Percentiles rank a stretch among this genome's conserved stretches.
These are phyloP conservation scores for Drosophila sp. DNA, from an alignment of 1,140 invertebrate species.

Conservation along the genomic window DNA sequence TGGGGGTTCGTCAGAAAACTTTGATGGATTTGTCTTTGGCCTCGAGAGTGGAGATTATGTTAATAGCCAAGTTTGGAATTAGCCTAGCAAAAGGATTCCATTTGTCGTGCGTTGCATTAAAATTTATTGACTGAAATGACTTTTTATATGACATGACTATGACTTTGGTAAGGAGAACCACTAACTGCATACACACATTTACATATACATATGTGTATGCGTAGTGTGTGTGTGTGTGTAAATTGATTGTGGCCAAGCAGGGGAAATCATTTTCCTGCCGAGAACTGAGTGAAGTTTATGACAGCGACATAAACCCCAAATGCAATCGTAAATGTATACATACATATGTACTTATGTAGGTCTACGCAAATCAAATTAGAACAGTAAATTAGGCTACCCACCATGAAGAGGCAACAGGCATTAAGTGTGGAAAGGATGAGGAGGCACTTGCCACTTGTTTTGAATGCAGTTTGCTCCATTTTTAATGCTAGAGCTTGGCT, in stretches of 20 bases:
- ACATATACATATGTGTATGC: slow-evolving; percentile 33
- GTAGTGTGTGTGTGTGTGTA: slow-evolving; percentile 25
- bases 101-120: slow-evolving; percentile 53
- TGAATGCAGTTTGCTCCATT: background rate
- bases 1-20: slow-evolving; percentile 4
- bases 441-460: slow-evolving; percentile 1
- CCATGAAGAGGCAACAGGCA: background rate
- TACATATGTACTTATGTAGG: background rate
- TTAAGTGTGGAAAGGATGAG: background rate
- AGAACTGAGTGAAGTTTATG: slow-evolving; percentile 36
- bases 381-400: slow-evolving; percentile 3
- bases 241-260: slow-evolving; percentile 7
- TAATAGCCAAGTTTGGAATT: slow-evolving; percentile 23
- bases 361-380: slow-evolving; percentile 48
- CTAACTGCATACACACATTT: slow-evolving; percentile 15
- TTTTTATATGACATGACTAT: slow-evolving; percentile 37
- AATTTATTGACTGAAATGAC: slow-evolving; percentile 56
- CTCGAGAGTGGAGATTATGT: slow-evolving; percentile 16
- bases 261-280: slow-evolving; percentile 33
- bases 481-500: too few relatives aligned
- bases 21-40: slow-evolving; percentile 43
- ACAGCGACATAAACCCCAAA: slow-evolving; percentile 44
- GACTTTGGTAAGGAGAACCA: background rate
- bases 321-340: slow-evolving; percentile 49
- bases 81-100: slow-evolving; percentile 31